Base-by-base conservation (phyloP, 1,140 invertebrate species). In the Calephelis nemesis region DNA sequence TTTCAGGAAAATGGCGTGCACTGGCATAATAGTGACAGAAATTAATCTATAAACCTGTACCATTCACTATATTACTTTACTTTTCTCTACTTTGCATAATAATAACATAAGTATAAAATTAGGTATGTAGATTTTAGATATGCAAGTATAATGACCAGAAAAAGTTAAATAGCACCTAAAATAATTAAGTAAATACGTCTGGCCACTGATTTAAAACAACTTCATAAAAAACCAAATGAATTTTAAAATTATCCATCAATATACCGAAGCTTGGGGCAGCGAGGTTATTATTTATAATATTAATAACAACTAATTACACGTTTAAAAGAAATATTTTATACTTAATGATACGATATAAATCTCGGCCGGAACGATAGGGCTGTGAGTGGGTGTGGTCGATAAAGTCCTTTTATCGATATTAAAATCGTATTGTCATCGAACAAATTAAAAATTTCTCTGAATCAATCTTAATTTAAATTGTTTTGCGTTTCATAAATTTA, bases 281-380 rank as follows among this genome's bases (percentile, higher is more conserved):
- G 50, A 65, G 67, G 70, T 76, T 81, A 83, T 88, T 88, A 87
- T 91, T 91, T 88, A 88, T 83, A 88, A 88, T 91, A 89, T 91
- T 91, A 91, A 91, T 91, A 89, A 87, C 86, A 86, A 75, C 84
- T 91, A 91, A 91, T 91, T 85, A 91, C 88, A 89, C 76, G 79
- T 83, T 88, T 88, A 87, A 89, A 85, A 88, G 87, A 91, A 91
- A 91, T 91, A 91, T 91, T 89, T 89, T 91, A 88, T 89, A 83
- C 81, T 81, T 88, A 91, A 91, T 91, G 88, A 89, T 83, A 80
- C 74, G 84, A 87, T 91, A 89, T 91, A 89, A 91, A 91, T 91
- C 88, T 87, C 77, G 79, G 81, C 81, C 77, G 74, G 70, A 62
- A 65, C 10, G 42, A 50, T 82, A 87, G 85, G 63, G 84, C 73